Percentiles rank a stretch among this genome's conserved stretches.
Conservation (phyloP, 2,888 invertebrate species). For the Elmis aenea region DNA sequence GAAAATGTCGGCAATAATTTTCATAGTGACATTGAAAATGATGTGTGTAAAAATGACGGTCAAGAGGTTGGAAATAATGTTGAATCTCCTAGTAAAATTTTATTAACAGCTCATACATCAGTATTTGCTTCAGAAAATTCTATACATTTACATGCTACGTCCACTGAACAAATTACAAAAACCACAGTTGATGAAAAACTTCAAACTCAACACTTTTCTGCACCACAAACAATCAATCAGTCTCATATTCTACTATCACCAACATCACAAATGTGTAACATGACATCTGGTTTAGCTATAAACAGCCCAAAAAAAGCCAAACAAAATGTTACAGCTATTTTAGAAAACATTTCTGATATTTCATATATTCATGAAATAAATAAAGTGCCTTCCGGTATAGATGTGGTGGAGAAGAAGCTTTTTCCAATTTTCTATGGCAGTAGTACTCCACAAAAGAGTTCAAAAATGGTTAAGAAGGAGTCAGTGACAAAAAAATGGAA, state of each 20-base stretch:
- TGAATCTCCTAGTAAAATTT: constrained; percentile 28
- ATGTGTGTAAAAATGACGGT: constrained; percentile 14
- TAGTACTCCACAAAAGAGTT: constrained; percentile 16
- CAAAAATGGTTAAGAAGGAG: constrained; percentile 10
- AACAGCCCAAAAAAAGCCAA: constrained; percentile 48
- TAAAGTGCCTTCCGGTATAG: constrained; percentile 20
- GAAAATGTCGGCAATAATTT: constrained; percentile 40
- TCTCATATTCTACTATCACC: constrained; percentile 42
- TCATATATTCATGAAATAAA: constrained; percentile 17
- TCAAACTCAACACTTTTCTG: background rate
- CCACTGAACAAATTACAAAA: constrained; percentile 7
- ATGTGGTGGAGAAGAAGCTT: constrained; percentile 33
- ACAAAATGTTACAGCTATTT: constrained; percentile 32
- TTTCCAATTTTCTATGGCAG: constrained; percentile 48
- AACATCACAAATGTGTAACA: constrained; percentile 49
- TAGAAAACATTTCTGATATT: constrained; percentile 25
- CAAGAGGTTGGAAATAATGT: too few relatives aligned
- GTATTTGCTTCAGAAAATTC: constrained; percentile 31
- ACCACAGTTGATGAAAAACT: constrained; percentile 15
- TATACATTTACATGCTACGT: constrained; percentile 28
- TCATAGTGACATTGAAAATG: background rate
- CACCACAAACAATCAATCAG: constrained; percentile 13
- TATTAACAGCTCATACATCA: constrained; percentile 29
- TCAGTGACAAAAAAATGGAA: constrained; percentile 33
- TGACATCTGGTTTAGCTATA: constrained; percentile 47